A percentile compares a stretch with the other conserved stretches of the same genome.
phyloP scores from a whole-genome alignment of 2,888 invertebrate species.

The Ethmia dodecea region DNA sequence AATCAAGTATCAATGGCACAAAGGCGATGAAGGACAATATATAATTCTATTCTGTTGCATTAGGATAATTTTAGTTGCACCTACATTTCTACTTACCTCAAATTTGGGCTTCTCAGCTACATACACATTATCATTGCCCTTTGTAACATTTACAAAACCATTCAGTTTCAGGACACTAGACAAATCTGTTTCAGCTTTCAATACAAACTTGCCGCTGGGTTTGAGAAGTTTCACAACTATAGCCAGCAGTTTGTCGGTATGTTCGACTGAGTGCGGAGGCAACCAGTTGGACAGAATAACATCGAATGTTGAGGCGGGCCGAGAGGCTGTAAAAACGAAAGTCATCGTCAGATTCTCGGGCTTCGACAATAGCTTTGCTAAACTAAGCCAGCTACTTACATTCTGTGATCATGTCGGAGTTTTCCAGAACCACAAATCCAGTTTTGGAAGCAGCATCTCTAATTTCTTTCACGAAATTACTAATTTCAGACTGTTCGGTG shows the following conservation, averaged over 20 bases:
- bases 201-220: conserved; percentile 78
- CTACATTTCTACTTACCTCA: no score
- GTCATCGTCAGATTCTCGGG: no score
- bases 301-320: conserved; percentile 79
- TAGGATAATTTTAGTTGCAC: no score
- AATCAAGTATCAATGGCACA: no score
- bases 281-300: conserved; percentile 75
- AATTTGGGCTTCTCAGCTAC: conserved; percentile 82
- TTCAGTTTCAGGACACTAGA: conserved; percentile 77
- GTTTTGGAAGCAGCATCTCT: conserved; percentile 48
- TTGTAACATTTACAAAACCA: conserved; percentile 77
- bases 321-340: conserved; percentile 77
- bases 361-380: background rate
- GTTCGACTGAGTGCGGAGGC: conserved; percentile 55
- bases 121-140: conserved; percentile 40
- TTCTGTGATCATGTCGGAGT: conserved; percentile 76
- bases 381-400: no score
- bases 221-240: conserved; percentile 79
- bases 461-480: conserved; percentile 69
- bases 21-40: no score
- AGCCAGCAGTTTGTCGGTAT: conserved; percentile 64
- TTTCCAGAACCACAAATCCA: conserved; percentile 76
- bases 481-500: conserved; percentile 61
- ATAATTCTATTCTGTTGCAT: no score
- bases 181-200: conserved; percentile 65